Base-by-base conservation (phyloP, 2,797 vertebrate species). In the Chloroceryle inda region DNA sequence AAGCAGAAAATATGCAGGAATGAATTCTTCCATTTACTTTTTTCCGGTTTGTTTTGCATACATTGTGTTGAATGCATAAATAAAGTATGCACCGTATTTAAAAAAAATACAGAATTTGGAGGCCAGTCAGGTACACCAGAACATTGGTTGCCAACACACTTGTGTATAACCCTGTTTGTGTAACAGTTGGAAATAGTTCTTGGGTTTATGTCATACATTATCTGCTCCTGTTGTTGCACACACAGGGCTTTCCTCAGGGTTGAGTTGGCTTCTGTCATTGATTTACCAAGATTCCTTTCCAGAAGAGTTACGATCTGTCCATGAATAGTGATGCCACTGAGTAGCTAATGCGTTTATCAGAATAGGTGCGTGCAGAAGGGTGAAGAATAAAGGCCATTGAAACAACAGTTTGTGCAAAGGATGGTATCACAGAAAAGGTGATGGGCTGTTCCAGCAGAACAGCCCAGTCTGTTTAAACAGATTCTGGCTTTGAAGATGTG, bases 301-400 rank as follows among this genome's bases (percentile, higher is more conserved):
- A 77, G 71, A 69, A 42, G 24, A 79, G 40, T 44, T 45, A 8
- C 0, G 5, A 33, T 59, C 63, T 63, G 44, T 67, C 45, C 52
- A 3, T 61, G 56, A 35, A 81, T 69, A 22, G 63, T 77, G 52
- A 50, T 42, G 26, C 37, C 31, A 19, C 77, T 13, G 2, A 11
- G 37, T 52, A 74, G 79, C 58, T 55, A 14, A 63, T 52, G 53
- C 31, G 49, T 85, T 77, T 47, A 52, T 86, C 26, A 0, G 15
- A 1, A 42, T 23, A 7, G 0, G 0, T 61, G 22, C 52, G n/a
- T 47, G 52, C 0, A 0, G 49, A 73, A 69, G 78, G 66, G 55
- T 29, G 42, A 75, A 92, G 27, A 76, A 38, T 42, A 31, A 62
- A 81, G 42, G 23, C 50, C 10, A 2, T 68, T 7, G 16, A 31